Base-by-base conservation (phyloP, 2,797 vertebrate genomes). In the Prionace glauca region DNA sequence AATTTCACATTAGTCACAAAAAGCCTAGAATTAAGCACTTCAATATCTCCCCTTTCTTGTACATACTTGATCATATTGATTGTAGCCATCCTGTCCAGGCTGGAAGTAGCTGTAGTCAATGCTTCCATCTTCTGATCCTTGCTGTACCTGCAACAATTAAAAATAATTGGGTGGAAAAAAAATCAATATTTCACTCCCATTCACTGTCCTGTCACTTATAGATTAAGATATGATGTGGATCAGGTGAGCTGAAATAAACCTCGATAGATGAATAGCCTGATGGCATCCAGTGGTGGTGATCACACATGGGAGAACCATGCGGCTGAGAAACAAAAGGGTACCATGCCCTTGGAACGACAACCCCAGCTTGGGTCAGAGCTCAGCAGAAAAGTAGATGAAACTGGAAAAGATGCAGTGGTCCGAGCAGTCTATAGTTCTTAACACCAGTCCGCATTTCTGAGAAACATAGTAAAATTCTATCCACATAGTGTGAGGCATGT, bases 41-140 rank as follows among this genome's bases (percentile, higher is more conserved):
- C 77, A 84, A 86, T 8, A 22, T 84, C n/a, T 10, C 41, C 20
- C 45, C 20, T 84, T 41, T 4, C 36, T 41, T 92, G 1, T 18
- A 97, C 97, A 96, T 96, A 99, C 99, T 98, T 99, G 99, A 96
- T 98, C 96, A 93, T 98, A 97, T 16, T 98, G 98, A 0, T 97
- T 96, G 92, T 98, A 99, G 88, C 99, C 98, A 95, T 99, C 99
- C 96, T 99, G 98, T 88, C 98, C 98, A 96, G 98, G 97, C 79
- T 98, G 98, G 22, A 99, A 96, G 95, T 99, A 99, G 97, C 97
- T 98, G 96, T 98, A 99, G 96, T 99, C 99, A 11, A 98, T 96
- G 90, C 88, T 98, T 96, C 98, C 97, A 95, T 98, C 98, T 96
- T 99, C 98, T 87, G 97, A 97, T 95, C 98, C 98, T 96, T 99